A percentile compares a stretch with the other conserved stretches of the same genome.
Conservation (phyloP, 2,113 vertebrate genomes). For the Otis tarda region DNA sequence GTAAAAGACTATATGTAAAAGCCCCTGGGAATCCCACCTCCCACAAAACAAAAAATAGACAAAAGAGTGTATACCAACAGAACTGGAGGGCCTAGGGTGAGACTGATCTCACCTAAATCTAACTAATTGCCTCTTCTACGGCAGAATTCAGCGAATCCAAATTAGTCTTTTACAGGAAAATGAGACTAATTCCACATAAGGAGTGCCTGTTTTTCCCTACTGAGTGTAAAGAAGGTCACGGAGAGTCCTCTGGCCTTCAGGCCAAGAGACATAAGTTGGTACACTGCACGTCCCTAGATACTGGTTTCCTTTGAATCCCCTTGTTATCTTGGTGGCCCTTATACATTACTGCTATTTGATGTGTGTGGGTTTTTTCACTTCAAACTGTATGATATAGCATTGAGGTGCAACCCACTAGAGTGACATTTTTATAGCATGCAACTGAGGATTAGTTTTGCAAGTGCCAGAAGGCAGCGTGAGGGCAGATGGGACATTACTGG, state of each 20-base stretch:
- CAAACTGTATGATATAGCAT: neutral
- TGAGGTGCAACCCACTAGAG: neutral
- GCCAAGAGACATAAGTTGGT: neutral
- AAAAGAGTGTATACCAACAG: neutral
- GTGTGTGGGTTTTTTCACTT: neutral
- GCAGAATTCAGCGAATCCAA: neutral
- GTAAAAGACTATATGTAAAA: constrained; percentile 15
- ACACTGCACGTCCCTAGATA: neutral
- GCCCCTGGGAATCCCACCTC: neutral
- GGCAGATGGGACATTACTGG: neutral
- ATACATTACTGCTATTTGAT: neutral
- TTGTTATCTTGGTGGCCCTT: neutral
- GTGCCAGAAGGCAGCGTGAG: neutral
- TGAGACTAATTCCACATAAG: neutral
- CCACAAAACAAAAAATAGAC: neutral
- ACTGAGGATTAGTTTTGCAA: neutral
- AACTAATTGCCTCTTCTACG: neutral
- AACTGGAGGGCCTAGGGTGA: neutral
- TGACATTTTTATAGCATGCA: neutral
- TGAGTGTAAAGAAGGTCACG: neutral
- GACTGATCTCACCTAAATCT: neutral
- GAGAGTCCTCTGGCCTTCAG: neutral
- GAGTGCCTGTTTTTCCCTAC: neutral
- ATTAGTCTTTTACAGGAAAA: neutral
- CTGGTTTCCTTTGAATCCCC: neutral